Base-by-base conservation (phyloP, 2,888 invertebrate species). In the Brenthis ino region DNA sequence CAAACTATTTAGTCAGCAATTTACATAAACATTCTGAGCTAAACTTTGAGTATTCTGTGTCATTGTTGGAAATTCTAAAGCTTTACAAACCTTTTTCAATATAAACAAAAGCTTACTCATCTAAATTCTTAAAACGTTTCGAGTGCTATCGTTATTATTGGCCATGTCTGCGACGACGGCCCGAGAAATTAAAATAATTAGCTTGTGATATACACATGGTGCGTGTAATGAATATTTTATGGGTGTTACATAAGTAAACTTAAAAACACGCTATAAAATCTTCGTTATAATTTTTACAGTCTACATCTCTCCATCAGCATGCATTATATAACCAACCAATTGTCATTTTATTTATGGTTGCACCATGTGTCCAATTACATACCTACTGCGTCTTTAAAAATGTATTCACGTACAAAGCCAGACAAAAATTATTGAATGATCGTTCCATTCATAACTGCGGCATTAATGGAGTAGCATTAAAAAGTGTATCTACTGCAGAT, bases 151-250 rank as follows among this genome's bases (percentile, higher is more conserved):
- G 79, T 82, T 82, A 81, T 83, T 85, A 86, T 87, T 83, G 85
- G 80, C 83, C 80, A 82, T 82, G 82, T 81, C 77, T 79, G 80
- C 80, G 81, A 83, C 82, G 82, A 81, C 82, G 81, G 87, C 82
- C 83, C 82, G 81, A 86, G 85, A 86, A 88, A 89, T 87, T 87
- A 83, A 88, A 89, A 90, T 89, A 88, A 88, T 88, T 90, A 89
- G 79, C 82, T 76, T 77, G 84, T 86, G 85, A 87, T 85, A 79
- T 82, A 87, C 81, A 80, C 77, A 69, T 66, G 69, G 53, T 71
- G 73, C 76, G 78, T 77, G 79, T 72, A 68, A 69, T 71, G 79
- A 78, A 79, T 79, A 75, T 73, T 67, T 72, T 68, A 75, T 73
- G 60, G 64, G 55, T 55, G 67, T 77, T 77, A 76, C 72, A 74